Evolutionary conservation across 2,113 vertebrate genomes (phyloP).

Genomic region (Cyprinodon tularosa): DNA sequence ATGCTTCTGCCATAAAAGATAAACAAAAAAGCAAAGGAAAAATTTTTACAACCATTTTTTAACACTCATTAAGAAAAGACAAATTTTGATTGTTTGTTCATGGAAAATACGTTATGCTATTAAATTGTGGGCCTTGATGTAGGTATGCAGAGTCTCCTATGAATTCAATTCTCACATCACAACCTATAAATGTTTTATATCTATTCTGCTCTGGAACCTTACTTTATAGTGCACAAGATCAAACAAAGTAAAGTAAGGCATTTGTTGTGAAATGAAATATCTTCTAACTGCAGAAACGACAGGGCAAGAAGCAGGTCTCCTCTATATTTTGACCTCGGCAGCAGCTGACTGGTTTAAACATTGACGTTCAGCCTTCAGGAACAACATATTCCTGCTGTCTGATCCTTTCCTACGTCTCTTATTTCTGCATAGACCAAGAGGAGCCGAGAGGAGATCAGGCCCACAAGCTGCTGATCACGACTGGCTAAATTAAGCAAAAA

Average conservation of each 20-base stretch:
- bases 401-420: conserved; percentile 43
- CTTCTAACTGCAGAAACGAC: background rate
- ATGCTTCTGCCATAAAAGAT: too few relatives aligned
- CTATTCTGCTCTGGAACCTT: background rate
- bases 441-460: conserved; percentile 31
- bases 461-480: conserved; percentile 55
- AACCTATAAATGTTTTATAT: background rate
- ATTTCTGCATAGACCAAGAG: conserved; percentile 51
- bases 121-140: background rate
- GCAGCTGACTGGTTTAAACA: conserved; percentile 42
- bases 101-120: background rate
- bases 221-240: background rate
- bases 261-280: background rate
- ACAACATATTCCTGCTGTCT: conserved; percentile 17
- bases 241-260: background rate
- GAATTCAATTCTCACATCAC: background rate
- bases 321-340: conserved; percentile 52
- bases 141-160: background rate
- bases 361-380: conserved; percentile 39
- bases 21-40: background rate
- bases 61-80: background rate
- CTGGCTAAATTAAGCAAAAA: conserved; percentile 55
- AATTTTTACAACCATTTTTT: background rate
- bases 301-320: conserved; percentile 42
- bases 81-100: background rate